Evolutionary conservation across 2,888 invertebrate species (phyloP).

Genomic region (Atrina japonica): DNA sequence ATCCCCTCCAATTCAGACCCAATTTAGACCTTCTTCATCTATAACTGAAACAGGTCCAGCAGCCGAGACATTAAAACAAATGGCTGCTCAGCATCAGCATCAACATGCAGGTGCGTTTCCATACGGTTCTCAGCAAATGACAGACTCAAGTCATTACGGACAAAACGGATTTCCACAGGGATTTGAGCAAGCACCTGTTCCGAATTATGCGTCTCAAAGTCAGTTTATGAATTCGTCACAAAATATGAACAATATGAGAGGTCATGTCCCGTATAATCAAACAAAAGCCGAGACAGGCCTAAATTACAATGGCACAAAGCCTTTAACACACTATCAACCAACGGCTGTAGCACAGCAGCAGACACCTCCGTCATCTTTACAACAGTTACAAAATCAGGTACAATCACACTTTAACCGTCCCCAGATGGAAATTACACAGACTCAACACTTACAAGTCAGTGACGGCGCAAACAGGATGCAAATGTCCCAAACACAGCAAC

Average conservation of each 20-base stretch:
- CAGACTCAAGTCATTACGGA: constrained; percentile 45
- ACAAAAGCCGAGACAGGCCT: constrained; percentile 57
- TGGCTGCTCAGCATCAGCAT: constrained; percentile 98
- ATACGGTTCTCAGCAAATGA: constrained; percentile 48
- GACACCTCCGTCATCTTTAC: constrained; percentile 67
- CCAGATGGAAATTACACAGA: constrained; percentile 91
- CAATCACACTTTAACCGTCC: constrained; percentile 88
- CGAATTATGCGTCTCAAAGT: constrained; percentile 9
- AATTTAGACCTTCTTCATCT: constrained; percentile 41
- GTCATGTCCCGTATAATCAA: constrained; percentile 42
- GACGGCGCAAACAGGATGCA: constrained; percentile 73
- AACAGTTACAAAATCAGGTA: constrained; percentile 78
- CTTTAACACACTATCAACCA: constrained; percentile 76
- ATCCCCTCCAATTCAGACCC: constrained; percentile 51
- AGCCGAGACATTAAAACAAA: constrained; percentile 96
- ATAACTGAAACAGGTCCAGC: constrained; percentile 86
- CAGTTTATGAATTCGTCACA: constrained; percentile 35
- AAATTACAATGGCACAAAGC: constrained; percentile 74
- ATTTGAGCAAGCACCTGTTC: constrained; percentile 2
- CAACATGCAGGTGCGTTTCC: constrained; percentile 52
- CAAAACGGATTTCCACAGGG: constrained; percentile 31
- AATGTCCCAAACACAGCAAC: constrained; percentile 74
- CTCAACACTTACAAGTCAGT: constrained; percentile 85
- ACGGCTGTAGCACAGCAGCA: constrained; percentile 55
- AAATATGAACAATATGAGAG: constrained; percentile 37